Percentiles rank a stretch among this genome's conserved stretches.
Conservation (phyloP, 2,888 invertebrate genomes). For the Spodoptera littoralis region DNA sequence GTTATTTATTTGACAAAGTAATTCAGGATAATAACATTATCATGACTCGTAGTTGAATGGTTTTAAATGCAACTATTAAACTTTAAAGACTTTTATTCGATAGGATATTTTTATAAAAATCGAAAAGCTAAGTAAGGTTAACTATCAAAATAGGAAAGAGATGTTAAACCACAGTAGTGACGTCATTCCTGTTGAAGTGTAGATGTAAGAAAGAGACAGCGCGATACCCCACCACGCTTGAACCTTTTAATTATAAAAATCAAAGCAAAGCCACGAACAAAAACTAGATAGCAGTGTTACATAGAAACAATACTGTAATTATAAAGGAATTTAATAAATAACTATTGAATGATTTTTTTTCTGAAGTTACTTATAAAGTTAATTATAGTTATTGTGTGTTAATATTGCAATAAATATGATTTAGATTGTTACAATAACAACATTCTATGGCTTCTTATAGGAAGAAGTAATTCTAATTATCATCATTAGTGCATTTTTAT, state of each 20-base stretch:
- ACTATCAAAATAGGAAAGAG: too few species aligned
- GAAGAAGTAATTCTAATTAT: background rate
- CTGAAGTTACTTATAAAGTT: constrained; percentile 11
- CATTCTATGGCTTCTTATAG: constrained; percentile 7
- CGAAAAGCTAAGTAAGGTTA: too few species aligned
- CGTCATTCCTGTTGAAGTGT: too few species aligned
- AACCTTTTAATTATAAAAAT: too few species aligned
- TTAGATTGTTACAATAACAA: constrained; percentile 11
- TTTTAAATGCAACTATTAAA: too few species aligned
- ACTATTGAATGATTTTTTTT: constrained; percentile 9
- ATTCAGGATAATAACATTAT: too few species aligned
- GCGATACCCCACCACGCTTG: too few species aligned
- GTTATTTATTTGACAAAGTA: constrained; percentile 4
- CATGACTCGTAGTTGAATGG: too few species aligned
- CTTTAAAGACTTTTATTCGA: too few species aligned
- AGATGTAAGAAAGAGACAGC: too few species aligned
- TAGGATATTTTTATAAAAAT: too few species aligned
- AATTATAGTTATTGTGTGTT: constrained; percentile 27
- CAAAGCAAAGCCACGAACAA: background rate
- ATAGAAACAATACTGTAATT: constrained; percentile 12
- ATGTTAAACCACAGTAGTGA: too few species aligned
- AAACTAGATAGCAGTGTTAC: background rate
- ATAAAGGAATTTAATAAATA: constrained; percentile 8
- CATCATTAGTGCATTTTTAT: constrained; percentile 13
- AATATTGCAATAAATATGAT: constrained; percentile 27